Conservation (phyloP, 2,888 invertebrate genomes). For the Xestobium rufovillosum region DNA sequence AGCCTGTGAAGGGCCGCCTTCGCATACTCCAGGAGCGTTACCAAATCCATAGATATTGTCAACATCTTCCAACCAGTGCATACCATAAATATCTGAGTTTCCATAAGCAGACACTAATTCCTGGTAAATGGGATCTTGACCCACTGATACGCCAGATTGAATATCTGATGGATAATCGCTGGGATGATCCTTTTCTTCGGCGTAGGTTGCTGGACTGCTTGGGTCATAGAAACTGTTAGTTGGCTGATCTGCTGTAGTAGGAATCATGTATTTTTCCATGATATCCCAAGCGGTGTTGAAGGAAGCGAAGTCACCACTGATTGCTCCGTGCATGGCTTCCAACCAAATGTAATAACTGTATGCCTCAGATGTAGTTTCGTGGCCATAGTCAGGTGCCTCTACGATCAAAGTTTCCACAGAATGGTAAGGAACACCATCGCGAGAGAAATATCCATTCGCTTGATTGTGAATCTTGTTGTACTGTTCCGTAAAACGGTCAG, state of each 20-base stretch:
- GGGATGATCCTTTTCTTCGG: conserved; percentile 18
- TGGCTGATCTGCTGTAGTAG: no score
- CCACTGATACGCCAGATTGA: conserved; percentile 20
- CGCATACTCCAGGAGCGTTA: conserved; percentile 21
- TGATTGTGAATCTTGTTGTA: conserved; percentile 24
- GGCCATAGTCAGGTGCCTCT: conserved; percentile 26
- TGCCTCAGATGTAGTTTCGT: conserved; percentile 28
- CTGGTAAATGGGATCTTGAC: conserved; percentile 24
- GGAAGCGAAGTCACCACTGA: conserved; percentile 21
- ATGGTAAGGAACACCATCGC: conserved; percentile 25
- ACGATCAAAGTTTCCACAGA: conserved; percentile 26
- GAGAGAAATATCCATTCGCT: conserved; percentile 19
- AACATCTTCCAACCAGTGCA: conserved; percentile 27
- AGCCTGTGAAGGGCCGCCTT: conserved; percentile 20
- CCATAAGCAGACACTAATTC: conserved; percentile 23
- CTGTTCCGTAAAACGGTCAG: conserved; percentile 23
- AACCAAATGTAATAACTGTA: conserved; percentile 24
- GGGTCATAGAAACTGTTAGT: conserved; percentile 23
- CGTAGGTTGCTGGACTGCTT: conserved; percentile 17
- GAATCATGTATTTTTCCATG: conserved; percentile 24
- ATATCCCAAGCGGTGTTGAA: conserved; percentile 25
- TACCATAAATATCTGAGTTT: conserved; percentile 20
- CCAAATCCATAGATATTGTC: conserved; percentile 27
- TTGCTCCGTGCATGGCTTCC: conserved; percentile 26
- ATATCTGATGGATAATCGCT: conserved; percentile 23